phyloP scores from a whole-genome alignment of 2,888 invertebrate species.

The Leptopilina drosophilae region DNA sequence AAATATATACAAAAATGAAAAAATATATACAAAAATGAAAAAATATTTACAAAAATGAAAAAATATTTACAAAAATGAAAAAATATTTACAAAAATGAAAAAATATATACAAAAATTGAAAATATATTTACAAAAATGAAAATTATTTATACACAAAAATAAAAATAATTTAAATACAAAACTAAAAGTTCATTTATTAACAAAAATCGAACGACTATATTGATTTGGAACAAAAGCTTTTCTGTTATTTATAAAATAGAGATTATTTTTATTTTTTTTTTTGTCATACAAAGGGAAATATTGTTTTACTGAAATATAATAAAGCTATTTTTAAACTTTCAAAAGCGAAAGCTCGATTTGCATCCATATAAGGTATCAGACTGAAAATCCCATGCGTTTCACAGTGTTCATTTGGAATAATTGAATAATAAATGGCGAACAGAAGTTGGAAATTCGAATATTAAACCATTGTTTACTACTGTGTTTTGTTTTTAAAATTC shows the following conservation, averaged over 20 bases:
- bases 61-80: too few species aligned
- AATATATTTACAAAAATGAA: too few species aligned
- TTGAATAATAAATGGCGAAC: conserved; percentile 17
- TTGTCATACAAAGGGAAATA: neutral
- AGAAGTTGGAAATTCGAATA: neutral
- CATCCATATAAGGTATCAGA: conserved; percentile 8
- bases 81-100: too few species aligned
- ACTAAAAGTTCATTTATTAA: too few species aligned
- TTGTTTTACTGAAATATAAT: neutral
- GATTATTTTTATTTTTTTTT: neutral
- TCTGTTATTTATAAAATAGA: neutral
- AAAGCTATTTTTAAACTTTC: conserved; percentile 8
- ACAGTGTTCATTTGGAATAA: conserved; percentile 18
- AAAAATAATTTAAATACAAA: too few species aligned
- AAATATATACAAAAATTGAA: too few species aligned
- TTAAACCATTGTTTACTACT: neutral
- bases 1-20: too few species aligned
- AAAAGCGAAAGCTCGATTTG: neutral
- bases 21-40: too few species aligned
- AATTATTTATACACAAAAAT: too few species aligned
- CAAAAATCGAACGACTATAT: neutral
- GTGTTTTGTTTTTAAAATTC: neutral
- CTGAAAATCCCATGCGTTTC: conserved; percentile 13
- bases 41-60: too few species aligned
- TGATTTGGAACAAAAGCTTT: neutral